Base-by-base conservation (phyloP, 2,797 vertebrate genomes). In the Streptopelia turtur region DNA sequence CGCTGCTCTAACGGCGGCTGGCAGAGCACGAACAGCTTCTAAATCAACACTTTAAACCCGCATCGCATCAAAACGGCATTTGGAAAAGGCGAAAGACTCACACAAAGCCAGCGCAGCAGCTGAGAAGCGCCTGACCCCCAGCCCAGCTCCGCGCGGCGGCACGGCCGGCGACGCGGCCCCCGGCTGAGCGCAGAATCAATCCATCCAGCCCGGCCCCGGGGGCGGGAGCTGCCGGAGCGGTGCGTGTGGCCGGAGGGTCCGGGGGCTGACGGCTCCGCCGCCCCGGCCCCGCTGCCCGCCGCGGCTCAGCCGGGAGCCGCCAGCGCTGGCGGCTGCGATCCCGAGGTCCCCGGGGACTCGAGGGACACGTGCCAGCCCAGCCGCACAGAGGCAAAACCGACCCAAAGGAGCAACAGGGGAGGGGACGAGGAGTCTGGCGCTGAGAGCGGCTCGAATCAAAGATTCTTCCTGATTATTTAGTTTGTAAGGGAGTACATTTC, bases 11-110 rank as follows among this genome's bases (percentile, higher is more conserved):
- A 35, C 23, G 2, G 82, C 56, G 5, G 6, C 56, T 7, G 33
- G n/a, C 49, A 60, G 78, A 33, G 77, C 39, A 7, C 3, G 9
- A 23, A 25, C 4, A 37, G 55, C 50, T 13, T 10, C 13, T 1
- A 16, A 31, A 89, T 50, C 80, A 9, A 11, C 20, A 13, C 33
- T 11, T 57, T 5, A 13, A 31, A 61, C 6, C 84, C 4, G 1
- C n/a, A 47, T 1, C 1, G 0, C 2, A 56, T 7, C 55, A 6
- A 75, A 66, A 64, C 1, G 0, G 7, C 1, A 25, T 50, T 23
- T 16, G 87, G 41, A 71, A 85, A 90, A 72, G 13, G 18, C 4
- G 6, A 14, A 11, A 79, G 45, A 92, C 96, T 90, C 94, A 92
- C 95, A 56, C 41, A 49, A 85, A 93, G 78, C 33, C 64, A 50